These are phyloP conservation scores for Halesus radiatus DNA, from an alignment of 1,140 invertebrate genomes.

Conservation along the genomic window DNA sequence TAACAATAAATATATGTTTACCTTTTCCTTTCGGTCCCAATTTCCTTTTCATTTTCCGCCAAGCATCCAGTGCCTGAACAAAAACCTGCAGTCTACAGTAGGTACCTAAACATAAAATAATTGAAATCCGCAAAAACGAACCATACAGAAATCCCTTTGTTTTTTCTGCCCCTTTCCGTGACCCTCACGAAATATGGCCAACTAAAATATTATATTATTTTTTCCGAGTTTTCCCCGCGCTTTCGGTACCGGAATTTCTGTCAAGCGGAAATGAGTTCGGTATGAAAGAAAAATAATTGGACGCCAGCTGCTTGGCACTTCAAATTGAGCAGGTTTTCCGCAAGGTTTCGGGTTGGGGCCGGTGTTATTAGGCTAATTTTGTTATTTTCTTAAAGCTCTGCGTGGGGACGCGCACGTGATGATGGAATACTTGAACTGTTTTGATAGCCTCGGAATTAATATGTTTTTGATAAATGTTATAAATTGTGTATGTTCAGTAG, in stretches of 20 bases:
- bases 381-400: background rate
- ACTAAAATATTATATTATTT: background rate
- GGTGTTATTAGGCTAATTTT: slow-evolving; percentile 1
- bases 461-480: no score
- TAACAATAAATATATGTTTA: no score
- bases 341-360: background rate
- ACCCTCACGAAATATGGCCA: background rate
- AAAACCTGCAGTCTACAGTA: background rate
- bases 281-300: slow-evolving; percentile 15
- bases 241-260: slow-evolving; percentile 11
- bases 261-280: slow-evolving; percentile 8
- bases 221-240: background rate
- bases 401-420: no score
- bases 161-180: slow-evolving; percentile 7
- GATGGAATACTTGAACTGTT: no score
- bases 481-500: no score
- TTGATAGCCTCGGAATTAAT: no score
- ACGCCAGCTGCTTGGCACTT: slow-evolving; percentile 10
- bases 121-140: background rate
- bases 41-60: background rate
- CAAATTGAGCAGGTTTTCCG: background rate
- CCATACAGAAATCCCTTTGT: background rate
- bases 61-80: background rate
- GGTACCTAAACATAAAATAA: background rate
- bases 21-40: background rate